Conservation (phyloP, 35 echinoderm and acorn worm genomes). For the Nesometra sesokonis region DNA sequence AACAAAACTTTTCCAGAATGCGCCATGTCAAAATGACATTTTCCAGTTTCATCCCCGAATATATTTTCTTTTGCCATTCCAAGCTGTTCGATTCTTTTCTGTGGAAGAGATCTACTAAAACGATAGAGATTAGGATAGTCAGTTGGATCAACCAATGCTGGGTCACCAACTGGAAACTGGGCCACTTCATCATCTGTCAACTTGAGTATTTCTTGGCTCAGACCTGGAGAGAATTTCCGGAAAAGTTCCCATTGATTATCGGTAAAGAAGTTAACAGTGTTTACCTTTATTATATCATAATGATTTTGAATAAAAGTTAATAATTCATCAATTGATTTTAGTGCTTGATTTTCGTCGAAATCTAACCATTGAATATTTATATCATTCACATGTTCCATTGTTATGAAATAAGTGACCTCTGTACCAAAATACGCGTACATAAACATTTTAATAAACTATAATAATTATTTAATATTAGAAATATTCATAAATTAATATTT, state of each 20-base stretch:
- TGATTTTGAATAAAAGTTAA: conserved; percentile 15
- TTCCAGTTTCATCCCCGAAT: no score
- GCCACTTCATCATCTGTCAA: not conserved
- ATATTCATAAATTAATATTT: no score
- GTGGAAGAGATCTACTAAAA: not conserved
- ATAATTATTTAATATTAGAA: no score
- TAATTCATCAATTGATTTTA: conserved; percentile 23
- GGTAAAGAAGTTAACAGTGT: conserved; percentile 56
- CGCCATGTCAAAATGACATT: no score
- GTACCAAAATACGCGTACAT: no score
- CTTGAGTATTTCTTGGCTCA: not conserved
- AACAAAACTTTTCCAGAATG: not conserved
- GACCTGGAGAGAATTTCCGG: not conserved
- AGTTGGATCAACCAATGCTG: not conserved
- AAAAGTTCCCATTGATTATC: conserved; percentile 25
- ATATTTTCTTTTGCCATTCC: no score
- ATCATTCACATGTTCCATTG: conserved; percentile 2
- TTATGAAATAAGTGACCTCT: not conserved
- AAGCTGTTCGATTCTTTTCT: not conserved
- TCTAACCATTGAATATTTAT: not conserved
- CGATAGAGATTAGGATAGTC: not conserved
- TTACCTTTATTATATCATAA: conserved; percentile 22
- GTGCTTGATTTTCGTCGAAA: not conserved
- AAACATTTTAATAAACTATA: no score
- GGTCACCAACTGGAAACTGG: not conserved